Base-by-base conservation (phyloP, 1,140 invertebrate genomes). In the Drosophila mauritiana region DNA sequence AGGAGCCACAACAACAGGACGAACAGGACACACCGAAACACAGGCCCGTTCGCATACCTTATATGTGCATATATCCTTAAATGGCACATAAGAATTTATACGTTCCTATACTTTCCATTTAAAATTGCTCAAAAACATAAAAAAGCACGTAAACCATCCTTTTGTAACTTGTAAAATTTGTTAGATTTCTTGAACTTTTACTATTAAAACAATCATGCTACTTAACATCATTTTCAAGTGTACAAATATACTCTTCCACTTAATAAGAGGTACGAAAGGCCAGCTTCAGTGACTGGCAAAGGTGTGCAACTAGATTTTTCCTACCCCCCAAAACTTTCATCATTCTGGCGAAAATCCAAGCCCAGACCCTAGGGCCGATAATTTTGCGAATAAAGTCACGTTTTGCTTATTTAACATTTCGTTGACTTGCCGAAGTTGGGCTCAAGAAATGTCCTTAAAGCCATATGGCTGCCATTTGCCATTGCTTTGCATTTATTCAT, bases 321-420 rank as follows among this genome's bases (percentile, higher is more conserved):
- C 20, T 3, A 2, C 12, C 8, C 12, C 13, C 20, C 22, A 4
- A 7, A 27, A 12, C 20, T 36, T 11, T 39, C 37, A 13, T 12
- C n/a, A 27, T 31, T 12, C 31, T 22, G 36, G n/a, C 8, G 3
- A 7, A 46, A 36, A 36, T 12, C 13, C 42, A 56, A 1, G 12
- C 25, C 27, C 31, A 27, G 25, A 15, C 22, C 37, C 37, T 7
- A 15, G 52, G 62, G 48, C 67, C 70, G 83, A 88, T 86, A 79
- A 80, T 88, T 86, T 88, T 82, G 67, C 63, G 63, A 86, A 86
- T 83, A 88, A 88, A 88, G 83, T 86, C 83, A 86, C 83, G 83
- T 86, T 86, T 88, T 86, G 83, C 83, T 88, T 86, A 88, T 83
- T 86, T 86, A 86, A 86, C 83, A 86, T 88, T 86, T 86, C 83